Conservation (phyloP, 1,140 invertebrate species). For the Dendrolimus punctatus region DNA sequence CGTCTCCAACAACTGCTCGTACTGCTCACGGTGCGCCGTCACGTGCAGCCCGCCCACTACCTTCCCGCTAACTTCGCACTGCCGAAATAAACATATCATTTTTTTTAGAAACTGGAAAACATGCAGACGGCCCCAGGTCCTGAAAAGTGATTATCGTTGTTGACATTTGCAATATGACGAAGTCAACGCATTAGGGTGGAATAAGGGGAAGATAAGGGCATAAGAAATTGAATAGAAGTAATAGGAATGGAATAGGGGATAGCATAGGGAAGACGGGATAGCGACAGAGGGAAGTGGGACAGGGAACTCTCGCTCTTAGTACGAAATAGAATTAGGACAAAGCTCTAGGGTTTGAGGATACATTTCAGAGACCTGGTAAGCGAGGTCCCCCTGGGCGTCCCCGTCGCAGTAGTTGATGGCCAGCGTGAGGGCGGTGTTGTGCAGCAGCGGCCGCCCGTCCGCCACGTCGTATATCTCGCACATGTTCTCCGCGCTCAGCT, state of each 20-base stretch:
- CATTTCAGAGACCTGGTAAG: slow-evolving; percentile 9
- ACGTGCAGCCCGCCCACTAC: slow-evolving; percentile 89
- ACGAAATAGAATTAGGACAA: no score
- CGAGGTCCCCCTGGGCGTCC: slow-evolving; percentile 11
- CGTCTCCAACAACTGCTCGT: slow-evolving; percentile 90
- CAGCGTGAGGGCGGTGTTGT: slow-evolving; percentile 87
- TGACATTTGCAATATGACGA: no score
- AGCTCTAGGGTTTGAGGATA: not conserved
- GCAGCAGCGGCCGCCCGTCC: slow-evolving; percentile 80
- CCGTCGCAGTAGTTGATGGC: slow-evolving; percentile 67
- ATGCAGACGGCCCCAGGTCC: no score
- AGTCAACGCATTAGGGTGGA: no score
- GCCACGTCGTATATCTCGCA: slow-evolving; percentile 80
- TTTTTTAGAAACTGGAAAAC: no score
- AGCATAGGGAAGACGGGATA: no score
- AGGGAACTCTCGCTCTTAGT: no score
- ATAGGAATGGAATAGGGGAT: no score
- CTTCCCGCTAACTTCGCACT: slow-evolving; percentile 79
- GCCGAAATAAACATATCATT: slow-evolving; percentile 2
- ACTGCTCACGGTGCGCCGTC: slow-evolving; percentile 87
- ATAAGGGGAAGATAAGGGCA: no score
- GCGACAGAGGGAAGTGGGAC: no score
- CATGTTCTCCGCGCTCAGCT: slow-evolving; percentile 41
- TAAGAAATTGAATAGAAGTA: no score
- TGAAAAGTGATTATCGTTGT: not conserved